Evolutionary conservation across 92 coral and sea anemone species (phyloP).

Genomic region (Porites rus): DNA sequence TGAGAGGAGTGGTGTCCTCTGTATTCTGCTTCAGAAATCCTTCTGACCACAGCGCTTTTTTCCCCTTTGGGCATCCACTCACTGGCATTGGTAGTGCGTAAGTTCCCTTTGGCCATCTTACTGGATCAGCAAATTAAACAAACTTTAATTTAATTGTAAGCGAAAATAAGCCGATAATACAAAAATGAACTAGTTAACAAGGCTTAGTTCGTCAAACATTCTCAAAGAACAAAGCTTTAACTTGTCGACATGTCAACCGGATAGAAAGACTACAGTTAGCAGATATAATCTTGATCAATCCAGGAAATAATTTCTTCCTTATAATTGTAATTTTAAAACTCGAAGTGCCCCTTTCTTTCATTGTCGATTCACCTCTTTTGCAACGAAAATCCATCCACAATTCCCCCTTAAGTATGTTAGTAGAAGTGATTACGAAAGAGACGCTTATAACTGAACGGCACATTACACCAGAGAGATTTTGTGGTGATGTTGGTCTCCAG

Average conservation of each 20-base stretch:
- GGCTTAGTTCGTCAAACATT: no score
- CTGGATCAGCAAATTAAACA: not conserved
- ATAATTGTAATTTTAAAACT: no score
- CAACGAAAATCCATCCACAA: no score
- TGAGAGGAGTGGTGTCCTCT: constrained; percentile 59
- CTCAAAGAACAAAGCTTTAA: no score
- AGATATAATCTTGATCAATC: no score
- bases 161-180: not conserved
- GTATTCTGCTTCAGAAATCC: constrained; percentile 64
- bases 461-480: not conserved
- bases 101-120: constrained; percentile 61
- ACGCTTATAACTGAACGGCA: not conserved
- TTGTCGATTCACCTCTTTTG: no score
- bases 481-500: not conserved
- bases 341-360: no score
- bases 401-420: no score
- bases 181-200: not conserved
- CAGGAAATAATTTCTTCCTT: no score
- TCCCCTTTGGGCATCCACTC: constrained; percentile 61
- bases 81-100: constrained; percentile 64
- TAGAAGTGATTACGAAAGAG: no score
- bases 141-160: not conserved
- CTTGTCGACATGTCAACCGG: no score
- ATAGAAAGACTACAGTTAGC: no score
- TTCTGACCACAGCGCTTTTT: constrained; percentile 40